Conservation (phyloP, 2,113 vertebrate genomes). For the Podarcis raffonei region DNA sequence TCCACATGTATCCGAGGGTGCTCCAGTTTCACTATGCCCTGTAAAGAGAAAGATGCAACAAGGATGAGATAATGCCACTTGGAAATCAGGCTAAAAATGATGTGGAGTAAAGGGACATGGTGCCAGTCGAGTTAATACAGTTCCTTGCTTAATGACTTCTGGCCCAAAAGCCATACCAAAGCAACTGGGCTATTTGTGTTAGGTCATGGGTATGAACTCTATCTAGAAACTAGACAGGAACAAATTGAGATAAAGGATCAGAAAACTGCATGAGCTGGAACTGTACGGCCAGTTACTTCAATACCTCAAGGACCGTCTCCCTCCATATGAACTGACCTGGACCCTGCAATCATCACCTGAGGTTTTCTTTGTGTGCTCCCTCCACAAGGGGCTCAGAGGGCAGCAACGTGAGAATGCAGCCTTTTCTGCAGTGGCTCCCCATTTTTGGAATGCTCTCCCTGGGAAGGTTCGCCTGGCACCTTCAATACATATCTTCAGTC, state of each 20-base stretch:
- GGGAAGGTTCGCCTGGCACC: too few relatives aligned
- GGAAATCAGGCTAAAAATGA: neutral
- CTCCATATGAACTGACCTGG: too few relatives aligned
- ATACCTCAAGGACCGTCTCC: too few relatives aligned
- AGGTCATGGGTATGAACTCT: neutral
- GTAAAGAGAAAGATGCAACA: slow-evolving; percentile 51
- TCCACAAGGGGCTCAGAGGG: too few relatives aligned
- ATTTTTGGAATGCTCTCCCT: too few relatives aligned
- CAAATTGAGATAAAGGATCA: neutral
- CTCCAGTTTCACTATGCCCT: slow-evolving; percentile 95
- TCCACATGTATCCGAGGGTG: slow-evolving; percentile 95
- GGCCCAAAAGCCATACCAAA: fast-evolving
- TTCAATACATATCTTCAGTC: too few relatives aligned
- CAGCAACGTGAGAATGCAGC: too few relatives aligned
- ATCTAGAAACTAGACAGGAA: slow-evolving; percentile 7
- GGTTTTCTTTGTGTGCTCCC: too few relatives aligned
- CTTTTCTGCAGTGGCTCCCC: too few relatives aligned
- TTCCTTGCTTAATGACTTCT: neutral
- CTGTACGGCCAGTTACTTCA: too few relatives aligned
- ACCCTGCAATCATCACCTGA: too few relatives aligned
- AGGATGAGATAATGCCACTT: neutral
- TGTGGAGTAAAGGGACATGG: fast-evolving
- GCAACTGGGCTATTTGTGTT: neutral
- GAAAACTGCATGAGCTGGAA: neutral
- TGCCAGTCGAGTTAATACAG: neutral